Base-by-base conservation (phyloP, 2,113 vertebrate genomes). In the Hemiscyllium ocellatum region DNA sequence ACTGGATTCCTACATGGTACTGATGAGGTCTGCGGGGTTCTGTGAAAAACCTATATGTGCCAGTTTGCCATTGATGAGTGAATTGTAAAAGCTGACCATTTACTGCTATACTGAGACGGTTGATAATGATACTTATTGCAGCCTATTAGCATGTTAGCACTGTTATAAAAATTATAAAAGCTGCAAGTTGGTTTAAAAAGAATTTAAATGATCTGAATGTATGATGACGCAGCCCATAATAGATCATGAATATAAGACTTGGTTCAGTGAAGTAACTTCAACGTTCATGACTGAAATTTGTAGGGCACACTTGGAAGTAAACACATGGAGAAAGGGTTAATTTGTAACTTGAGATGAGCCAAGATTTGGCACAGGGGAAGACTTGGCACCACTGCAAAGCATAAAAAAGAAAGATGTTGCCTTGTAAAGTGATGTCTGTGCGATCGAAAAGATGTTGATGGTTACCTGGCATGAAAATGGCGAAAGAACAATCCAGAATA, bases 401-500 rank as follows among this genome's bases (percentile, higher is more conserved):
- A 65, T 17, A 93, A 17, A 93, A 66, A 66, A 66, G 89, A 65
- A 93, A 93, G 68, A 66, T 93, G 89, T 93, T 66, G 89, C 56
- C n/a, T 93, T 93, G 89, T 93, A 68, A 66, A 93, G 65, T 66
- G 56, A 61, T 61, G 89, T 93, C 20, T 20, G 61, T 37, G 89
- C 0, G 7, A n/a, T 66, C n/a, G 61, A 93, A 93, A 19, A 93
- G 89, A 93, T 93, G 66, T n/a, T 93, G 89, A 93, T 33, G 37
- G 61, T 37, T 37, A 66, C n/a, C 89, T 93, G 89, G 89, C 89
- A 37, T 65, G 61, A 47, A 93, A 68, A 37, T 68, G 17, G 6
- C 66, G 33, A 93, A 20, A 76, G 37, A 68, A 66, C 89, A 93
- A 93, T 93, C n/a, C 10, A 66, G 89, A 93, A 68, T 42, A 68